phyloP scores from a whole-genome alignment of 2,113 vertebrate species.

The Brachyhypopomus occidentalis region DNA sequence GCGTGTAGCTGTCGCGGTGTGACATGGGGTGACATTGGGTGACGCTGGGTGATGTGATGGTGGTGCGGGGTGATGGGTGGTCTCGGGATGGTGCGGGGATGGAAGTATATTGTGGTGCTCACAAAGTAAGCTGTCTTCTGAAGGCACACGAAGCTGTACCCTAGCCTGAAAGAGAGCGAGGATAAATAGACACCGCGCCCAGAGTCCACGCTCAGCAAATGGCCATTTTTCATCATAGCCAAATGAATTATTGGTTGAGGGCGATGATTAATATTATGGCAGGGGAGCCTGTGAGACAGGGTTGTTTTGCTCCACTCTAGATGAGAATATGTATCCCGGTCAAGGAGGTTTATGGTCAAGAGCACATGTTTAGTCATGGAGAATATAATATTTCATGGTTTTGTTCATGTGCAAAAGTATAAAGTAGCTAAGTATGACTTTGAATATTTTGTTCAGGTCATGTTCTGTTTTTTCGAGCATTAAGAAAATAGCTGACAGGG shows the following conservation, averaged over 20 bases:
- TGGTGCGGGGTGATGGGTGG: too few relatives aligned
- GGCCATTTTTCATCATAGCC: slow-evolving; percentile 5
- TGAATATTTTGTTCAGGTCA: too few relatives aligned
- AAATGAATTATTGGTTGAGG: slow-evolving; percentile 12
- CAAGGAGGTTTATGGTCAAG: neutral
- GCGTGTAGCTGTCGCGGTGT: too few relatives aligned
- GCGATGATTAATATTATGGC: neutral
- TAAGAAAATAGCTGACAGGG: too few relatives aligned
- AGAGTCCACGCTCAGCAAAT: slow-evolving; percentile 13
- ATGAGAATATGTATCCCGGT: neutral
- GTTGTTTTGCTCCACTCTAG: slow-evolving; percentile 10
- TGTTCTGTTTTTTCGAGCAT: too few relatives aligned
- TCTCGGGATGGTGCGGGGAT: neutral
- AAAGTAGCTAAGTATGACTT: too few relatives aligned
- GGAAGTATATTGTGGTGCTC: neutral
- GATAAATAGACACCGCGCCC: neutral
- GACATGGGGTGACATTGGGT: too few relatives aligned
- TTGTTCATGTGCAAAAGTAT: too few relatives aligned
- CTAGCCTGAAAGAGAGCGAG: slow-evolving; percentile 2
- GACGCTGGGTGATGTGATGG: too few relatives aligned
- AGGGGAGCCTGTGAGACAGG: neutral
- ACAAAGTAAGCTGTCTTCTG: slow-evolving; percentile 12
- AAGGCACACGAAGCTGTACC: neutral
- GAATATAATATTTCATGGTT: too few relatives aligned
- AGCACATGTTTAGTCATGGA: neutral